Conservation (phyloP, 1,140 invertebrate genomes). For the Lordiphosa stackelbergi region DNA sequence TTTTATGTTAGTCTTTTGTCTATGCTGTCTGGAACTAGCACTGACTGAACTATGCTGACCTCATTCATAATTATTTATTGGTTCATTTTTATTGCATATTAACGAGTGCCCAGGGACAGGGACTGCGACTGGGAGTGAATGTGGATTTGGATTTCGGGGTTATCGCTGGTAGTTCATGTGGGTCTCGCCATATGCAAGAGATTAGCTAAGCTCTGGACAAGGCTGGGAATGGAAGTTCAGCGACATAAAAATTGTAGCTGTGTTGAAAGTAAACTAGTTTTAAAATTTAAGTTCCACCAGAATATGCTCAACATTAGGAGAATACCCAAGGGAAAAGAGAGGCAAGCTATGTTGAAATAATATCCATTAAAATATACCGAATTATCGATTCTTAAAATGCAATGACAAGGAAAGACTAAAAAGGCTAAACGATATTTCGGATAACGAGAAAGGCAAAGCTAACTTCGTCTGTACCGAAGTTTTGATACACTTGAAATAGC, state of each 20-base stretch:
- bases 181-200: slow-evolving; percentile 34
- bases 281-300: neutral
- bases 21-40: slow-evolving; percentile 52
- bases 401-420: too few species aligned
- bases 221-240: slow-evolving; percentile 22
- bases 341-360: too few species aligned
- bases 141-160: slow-evolving; percentile 31
- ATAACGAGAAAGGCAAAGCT: too few species aligned
- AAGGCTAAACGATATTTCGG: too few species aligned
- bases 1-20: slow-evolving; percentile 45
- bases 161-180: slow-evolving; percentile 60
- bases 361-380: too few species aligned
- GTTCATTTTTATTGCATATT: slow-evolving; percentile 75
- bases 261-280: slow-evolving; percentile 9
- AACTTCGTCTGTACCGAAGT: too few species aligned
- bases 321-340: too few species aligned
- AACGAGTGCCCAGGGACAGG: slow-evolving; percentile 45
- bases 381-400: too few species aligned
- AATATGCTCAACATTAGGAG: too few species aligned
- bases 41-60: slow-evolving; percentile 66
- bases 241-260: too few species aligned
- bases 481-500: too few species aligned
- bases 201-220: slow-evolving; percentile 25
- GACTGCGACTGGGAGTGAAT: slow-evolving; percentile 46
- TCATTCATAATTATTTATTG: slow-evolving; percentile 76